These are phyloP conservation scores for Phocoena sinus DNA, from an alignment of 2,113 vertebrate genomes.

Conservation along the genomic window DNA sequence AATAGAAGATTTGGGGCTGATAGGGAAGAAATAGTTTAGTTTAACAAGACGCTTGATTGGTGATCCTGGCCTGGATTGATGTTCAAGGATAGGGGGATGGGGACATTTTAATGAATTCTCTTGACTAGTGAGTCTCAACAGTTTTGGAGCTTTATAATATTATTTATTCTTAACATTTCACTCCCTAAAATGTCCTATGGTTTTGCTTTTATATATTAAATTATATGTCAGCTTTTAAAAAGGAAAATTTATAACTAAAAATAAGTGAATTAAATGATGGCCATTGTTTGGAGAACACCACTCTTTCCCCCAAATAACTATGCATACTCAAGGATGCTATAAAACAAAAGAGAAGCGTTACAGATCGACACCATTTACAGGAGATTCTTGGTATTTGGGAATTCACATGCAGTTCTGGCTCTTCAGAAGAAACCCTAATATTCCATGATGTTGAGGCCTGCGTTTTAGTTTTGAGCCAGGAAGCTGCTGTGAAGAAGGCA, in stretches of 20 bases:
- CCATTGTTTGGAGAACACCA: not conserved
- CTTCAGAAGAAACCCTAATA: not conserved
- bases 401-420: not conserved
- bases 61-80: not conserved
- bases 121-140: not conserved
- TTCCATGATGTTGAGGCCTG: not conserved
- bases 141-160: not conserved
- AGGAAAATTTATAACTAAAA: not conserved
- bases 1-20: not conserved
- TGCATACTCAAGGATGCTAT: not conserved
- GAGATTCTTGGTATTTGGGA: not conserved
- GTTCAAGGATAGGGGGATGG: not conserved
- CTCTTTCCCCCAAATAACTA: not conserved
- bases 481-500: not conserved
- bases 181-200: not conserved
- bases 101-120: not conserved
- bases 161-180: not conserved
- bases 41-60: not conserved
- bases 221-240: not conserved
- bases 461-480: not conserved
- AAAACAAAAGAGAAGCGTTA: not conserved
- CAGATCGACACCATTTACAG: not conserved
- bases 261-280: not conserved
- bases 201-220: not conserved
- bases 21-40: not conserved